Base-by-base conservation (phyloP, 2,797 vertebrate species). In the Poeciliopsis presidionis region DNA sequence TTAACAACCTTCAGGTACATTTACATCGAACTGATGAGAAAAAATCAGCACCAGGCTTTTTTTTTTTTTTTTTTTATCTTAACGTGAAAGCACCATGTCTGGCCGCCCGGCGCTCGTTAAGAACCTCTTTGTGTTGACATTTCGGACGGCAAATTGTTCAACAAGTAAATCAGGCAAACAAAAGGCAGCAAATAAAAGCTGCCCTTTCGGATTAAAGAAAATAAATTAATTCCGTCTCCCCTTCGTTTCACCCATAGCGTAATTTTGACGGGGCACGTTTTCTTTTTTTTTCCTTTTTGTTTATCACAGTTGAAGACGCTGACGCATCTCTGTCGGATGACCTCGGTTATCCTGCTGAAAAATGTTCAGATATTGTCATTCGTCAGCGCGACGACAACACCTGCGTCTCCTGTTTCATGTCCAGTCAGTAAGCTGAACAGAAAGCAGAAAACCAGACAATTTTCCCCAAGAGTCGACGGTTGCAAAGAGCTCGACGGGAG, bases 61-160 rank as follows among this genome's bases (percentile, higher is more conserved):
- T 73, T 77, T 51, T 86, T 73, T 77, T 51, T 2, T 33, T 33
- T 33, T 33, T 33, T 2, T 5, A 22, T 51, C 49, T 11, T n/a
- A 28, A 51, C 14, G 25, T 28, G 43, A 76, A 72, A 20, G n/a
- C 8, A 36, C 39, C 73, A 16, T 51, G 55, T 43, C 22, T 36
- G 30, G 14, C 3, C 9, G 63, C 39, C 16, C 43, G 57, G 25
- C 75, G 71, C 82, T 88, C 84, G 83, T 90, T 87, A 89, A 86
- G 86, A 85, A 61, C 2, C 0, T 36, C 9, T 67, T 73, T 69
- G 39, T 70, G 61, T 7, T n/a, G 71, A 80, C 57, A 18, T 30
- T 0, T 7, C 2, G 49, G 45, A 70, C 39, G 53, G 22, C 20
- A 16, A 28, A 76, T n/a, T n/a, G 72, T 33, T 65, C 25, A 47